These are phyloP conservation scores for Hypotaenidia philippensis DNA, from an alignment of 2,797 vertebrate species.

Conservation along the genomic window DNA sequence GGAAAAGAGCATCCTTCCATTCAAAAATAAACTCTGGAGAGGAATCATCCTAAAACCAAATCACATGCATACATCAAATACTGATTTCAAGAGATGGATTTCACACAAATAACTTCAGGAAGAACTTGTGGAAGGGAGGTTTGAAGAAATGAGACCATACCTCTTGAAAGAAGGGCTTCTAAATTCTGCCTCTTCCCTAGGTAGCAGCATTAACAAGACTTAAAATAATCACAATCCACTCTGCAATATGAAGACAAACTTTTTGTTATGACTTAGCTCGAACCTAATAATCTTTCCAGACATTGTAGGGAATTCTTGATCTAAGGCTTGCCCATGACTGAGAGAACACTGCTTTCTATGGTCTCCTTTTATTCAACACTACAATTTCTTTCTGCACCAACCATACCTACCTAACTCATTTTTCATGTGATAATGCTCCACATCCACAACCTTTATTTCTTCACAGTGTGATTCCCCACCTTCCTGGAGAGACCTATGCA, in stretches of 20 bases:
- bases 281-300: neutral
- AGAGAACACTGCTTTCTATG: neutral
- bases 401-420: neutral
- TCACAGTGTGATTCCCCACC: neutral
- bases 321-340: neutral
- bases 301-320: neutral
- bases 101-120: constrained; percentile 10
- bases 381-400: neutral
- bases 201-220: neutral
- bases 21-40: constrained; percentile 52
- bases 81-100: neutral
- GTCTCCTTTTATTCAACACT: neutral
- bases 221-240: neutral
- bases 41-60: constrained; percentile 77
- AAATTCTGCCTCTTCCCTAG: neutral
- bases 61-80: neutral
- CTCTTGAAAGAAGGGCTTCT: neutral
- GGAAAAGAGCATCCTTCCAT: constrained; percentile 75
- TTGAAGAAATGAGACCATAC: neutral
- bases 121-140: neutral
- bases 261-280: neutral
- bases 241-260: neutral
- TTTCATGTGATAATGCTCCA: neutral
- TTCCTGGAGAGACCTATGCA: neutral
- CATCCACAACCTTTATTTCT: neutral